Evolutionary conservation across 1,140 invertebrate species (phyloP).

Genomic region (Alviniconcha marisindica): DNA sequence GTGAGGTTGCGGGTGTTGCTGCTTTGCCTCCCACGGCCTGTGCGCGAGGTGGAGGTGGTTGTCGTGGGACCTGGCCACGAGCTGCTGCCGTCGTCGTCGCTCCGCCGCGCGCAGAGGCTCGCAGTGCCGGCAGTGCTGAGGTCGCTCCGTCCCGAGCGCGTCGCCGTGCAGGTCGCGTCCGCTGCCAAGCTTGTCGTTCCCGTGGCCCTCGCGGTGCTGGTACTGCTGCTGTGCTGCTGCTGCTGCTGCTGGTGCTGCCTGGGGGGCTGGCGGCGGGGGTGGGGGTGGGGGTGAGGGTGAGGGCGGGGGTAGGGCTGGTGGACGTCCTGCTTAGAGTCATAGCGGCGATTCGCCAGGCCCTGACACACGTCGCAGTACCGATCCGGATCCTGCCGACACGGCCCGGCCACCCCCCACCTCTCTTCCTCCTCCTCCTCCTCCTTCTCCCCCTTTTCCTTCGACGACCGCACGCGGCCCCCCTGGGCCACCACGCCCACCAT

Average conservation of each 20-base stretch:
- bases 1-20: neutral
- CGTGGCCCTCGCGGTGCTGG: neutral
- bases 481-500: neutral
- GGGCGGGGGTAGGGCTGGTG: neutral
- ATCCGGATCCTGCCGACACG: neutral
- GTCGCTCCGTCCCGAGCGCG: neutral
- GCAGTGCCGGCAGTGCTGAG: neutral
- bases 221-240: neutral
- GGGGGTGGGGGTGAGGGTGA: neutral
- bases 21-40: too few relatives aligned
- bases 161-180: too few relatives aligned
- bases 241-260: neutral
- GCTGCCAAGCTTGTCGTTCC: too few relatives aligned
- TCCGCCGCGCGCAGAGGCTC: neutral
- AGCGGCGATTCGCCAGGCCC: neutral
- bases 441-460: too few relatives aligned
- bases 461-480: too few relatives aligned
- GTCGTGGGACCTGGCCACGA: neutral
- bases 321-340: too few relatives aligned
- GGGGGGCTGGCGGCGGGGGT: neutral
- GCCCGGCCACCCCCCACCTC: neutral
- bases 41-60: neutral
- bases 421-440: constrained; percentile 6
- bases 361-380: neutral
- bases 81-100: neutral